Conservation (phyloP, 2,888 invertebrate genomes). For the Metallyticus violacea region DNA sequence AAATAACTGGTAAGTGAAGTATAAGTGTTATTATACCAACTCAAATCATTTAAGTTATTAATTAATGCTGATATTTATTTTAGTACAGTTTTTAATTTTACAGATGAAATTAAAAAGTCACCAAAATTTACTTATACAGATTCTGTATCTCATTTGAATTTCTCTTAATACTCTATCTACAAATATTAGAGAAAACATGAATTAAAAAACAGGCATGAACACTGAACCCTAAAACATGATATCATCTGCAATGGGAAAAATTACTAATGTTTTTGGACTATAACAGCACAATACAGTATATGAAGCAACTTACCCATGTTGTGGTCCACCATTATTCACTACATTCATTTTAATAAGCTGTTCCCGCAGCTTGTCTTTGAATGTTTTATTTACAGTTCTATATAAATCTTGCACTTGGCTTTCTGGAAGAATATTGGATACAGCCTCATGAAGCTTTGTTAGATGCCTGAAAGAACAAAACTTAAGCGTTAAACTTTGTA, state of each 20-base stretch:
- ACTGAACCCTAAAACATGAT: too few relatives aligned
- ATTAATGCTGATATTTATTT: too few relatives aligned
- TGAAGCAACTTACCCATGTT: conserved; percentile 66
- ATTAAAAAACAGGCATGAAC: too few relatives aligned
- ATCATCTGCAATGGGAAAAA: too few relatives aligned
- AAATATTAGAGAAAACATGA: background rate
- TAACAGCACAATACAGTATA: background rate
- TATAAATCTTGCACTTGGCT: conserved; percentile 68
- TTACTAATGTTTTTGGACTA: background rate
- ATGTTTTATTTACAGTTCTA: conserved; percentile 74
- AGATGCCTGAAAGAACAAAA: conserved; percentile 58
- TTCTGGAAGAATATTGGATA: conserved; percentile 75
- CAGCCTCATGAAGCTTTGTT: conserved; percentile 87
- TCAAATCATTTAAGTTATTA: too few relatives aligned
- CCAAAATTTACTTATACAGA: too few relatives aligned
- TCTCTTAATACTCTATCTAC: background rate
- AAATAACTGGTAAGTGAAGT: too few relatives aligned
- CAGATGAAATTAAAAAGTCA: too few relatives aligned
- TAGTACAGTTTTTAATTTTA: too few relatives aligned
- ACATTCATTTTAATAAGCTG: conserved; percentile 84
- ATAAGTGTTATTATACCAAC: too few relatives aligned
- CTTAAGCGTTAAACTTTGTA: too few relatives aligned
- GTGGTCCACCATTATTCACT: conserved; percentile 93
- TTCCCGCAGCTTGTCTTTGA: conserved; percentile 82
- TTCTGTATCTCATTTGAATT: too few relatives aligned